A percentile compares a stretch with the other conserved stretches of the same genome.
Evolutionary conservation across 2,113 vertebrate genomes (phyloP).

Genomic region (Pterocles gutturalis): DNA sequence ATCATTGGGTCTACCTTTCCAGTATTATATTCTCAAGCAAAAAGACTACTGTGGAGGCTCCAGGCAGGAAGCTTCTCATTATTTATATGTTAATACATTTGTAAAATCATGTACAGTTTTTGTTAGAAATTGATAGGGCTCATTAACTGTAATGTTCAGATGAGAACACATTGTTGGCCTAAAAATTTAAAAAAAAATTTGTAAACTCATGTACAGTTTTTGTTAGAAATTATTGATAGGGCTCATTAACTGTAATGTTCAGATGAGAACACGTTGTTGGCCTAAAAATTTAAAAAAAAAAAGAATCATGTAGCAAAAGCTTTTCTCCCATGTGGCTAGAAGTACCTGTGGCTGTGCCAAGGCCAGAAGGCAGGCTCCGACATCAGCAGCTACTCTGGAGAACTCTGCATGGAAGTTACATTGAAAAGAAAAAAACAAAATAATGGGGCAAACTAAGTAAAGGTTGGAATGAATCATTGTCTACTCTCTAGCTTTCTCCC

Average conservation of each 20-base stretch:
- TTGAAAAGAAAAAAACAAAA: not conserved
- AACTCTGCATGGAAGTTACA: conserved; percentile 65
- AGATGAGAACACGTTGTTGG: conserved; percentile 53
- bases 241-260: conserved; percentile 77
- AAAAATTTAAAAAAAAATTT: not conserved
- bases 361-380: not conserved
- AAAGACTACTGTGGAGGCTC: conserved; percentile 78
- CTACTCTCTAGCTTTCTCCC: conserved; percentile 25
- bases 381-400: conserved; percentile 34
- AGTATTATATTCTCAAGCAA: conserved; percentile 74
- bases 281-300: conserved; percentile 2
- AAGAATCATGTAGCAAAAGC: conserved; percentile 55
- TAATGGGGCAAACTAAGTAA: conserved; percentile 61
- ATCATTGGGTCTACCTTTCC: conserved; percentile 53
- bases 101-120: conserved; percentile 87
- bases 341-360: conserved; percentile 33
- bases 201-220: conserved; percentile 87
- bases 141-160: conserved; percentile 76
- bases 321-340: conserved; percentile 50
- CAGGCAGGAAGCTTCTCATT: conserved; percentile 78
- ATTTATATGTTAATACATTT: conserved; percentile 90
- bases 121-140: conserved; percentile 78
- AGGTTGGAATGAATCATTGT: conserved; percentile 64
- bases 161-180: conserved; percentile 58
- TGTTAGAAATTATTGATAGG: conserved; percentile 78